Conservation (phyloP, 1,140 invertebrate species). For the Paramacrobiotus metropolitanus region DNA sequence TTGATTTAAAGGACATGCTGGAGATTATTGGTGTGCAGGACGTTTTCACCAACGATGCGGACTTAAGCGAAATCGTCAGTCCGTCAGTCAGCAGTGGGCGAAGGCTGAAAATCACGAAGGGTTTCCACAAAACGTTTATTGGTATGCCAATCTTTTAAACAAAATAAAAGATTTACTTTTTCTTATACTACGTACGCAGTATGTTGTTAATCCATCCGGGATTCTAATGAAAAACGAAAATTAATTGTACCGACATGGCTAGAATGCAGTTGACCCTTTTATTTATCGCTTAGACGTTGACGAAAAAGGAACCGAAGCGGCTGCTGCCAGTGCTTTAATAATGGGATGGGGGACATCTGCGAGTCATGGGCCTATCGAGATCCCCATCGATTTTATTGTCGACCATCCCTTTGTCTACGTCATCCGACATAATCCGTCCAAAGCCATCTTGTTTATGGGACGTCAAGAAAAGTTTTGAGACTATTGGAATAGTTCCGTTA, state of each 20-base stretch:
- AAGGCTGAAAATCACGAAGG: neutral
- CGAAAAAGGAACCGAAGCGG: constrained; percentile 9
- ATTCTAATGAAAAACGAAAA: too few species aligned
- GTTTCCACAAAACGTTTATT: neutral
- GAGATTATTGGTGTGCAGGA: neutral
- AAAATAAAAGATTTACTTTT: too few species aligned
- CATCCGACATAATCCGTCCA: neutral
- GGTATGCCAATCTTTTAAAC: too few species aligned
- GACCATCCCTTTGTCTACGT: neutral
- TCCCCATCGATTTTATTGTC: neutral
- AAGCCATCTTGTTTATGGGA: neutral
- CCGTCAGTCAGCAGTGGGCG: too few species aligned
- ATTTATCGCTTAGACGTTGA: constrained; percentile 7
- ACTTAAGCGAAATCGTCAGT: neutral
- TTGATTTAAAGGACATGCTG: neutral
- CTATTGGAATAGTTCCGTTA: too few species aligned
- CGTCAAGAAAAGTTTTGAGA: too few species aligned
- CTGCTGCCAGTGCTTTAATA: neutral
- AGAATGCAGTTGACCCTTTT: neutral
- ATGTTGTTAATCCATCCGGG: too few species aligned
- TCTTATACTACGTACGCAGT: too few species aligned
- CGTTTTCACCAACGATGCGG: neutral
- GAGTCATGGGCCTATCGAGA: neutral
- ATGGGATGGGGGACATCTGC: too few species aligned
- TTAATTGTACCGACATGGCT: neutral